A percentile compares a stretch with the other conserved stretches of the same genome.
phyloP scores from a whole-genome alignment of 1,140 invertebrate genomes.

The Plectus sambesii region DNA sequence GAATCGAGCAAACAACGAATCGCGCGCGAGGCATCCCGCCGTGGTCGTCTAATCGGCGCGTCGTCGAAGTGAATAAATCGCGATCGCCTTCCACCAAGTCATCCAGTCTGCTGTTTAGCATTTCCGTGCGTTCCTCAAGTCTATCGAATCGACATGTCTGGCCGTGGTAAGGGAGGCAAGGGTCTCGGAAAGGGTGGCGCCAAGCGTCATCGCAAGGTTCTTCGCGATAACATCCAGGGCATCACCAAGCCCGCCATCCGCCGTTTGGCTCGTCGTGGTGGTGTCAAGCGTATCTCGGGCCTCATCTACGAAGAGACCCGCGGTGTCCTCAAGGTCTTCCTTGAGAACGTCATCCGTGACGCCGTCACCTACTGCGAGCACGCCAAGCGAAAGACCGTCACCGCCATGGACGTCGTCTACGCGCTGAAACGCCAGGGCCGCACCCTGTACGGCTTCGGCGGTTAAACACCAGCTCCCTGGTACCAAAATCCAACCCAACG shows the following conservation, averaged over 20 bases:
- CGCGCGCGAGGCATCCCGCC: too few relatives aligned
- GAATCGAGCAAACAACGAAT: too few relatives aligned
- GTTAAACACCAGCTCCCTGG: too few relatives aligned
- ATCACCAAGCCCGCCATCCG: slow-evolving; percentile 59
- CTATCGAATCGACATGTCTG: slow-evolving; percentile 56
- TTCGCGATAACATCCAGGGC: slow-evolving; percentile 62
- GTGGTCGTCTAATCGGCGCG: too few relatives aligned
- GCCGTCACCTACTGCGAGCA: slow-evolving; percentile 70
- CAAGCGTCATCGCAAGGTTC: slow-evolving; percentile 56
- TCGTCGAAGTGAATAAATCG: too few relatives aligned
- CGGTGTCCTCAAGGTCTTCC: slow-evolving; percentile 50
- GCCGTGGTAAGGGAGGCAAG: slow-evolving; percentile 58
- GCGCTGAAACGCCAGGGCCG: slow-evolving; percentile 68
- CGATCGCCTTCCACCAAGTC: too few relatives aligned
- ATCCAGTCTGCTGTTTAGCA: too few relatives aligned
- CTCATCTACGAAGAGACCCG: slow-evolving; percentile 56
- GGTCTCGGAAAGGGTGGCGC: slow-evolving; percentile 59
- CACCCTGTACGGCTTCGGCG: slow-evolving; percentile 55
- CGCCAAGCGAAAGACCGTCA: slow-evolving; percentile 66
- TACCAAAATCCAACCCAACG: too few relatives aligned
- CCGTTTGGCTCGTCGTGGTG: slow-evolving; percentile 59
- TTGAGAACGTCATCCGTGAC: slow-evolving; percentile 68
- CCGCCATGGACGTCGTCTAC: slow-evolving; percentile 73
- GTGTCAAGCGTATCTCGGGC: slow-evolving; percentile 62
- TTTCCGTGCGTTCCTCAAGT: too few relatives aligned